Conservation (phyloP, 2,113 vertebrate species). For the Austrofundulus limnaeus region DNA sequence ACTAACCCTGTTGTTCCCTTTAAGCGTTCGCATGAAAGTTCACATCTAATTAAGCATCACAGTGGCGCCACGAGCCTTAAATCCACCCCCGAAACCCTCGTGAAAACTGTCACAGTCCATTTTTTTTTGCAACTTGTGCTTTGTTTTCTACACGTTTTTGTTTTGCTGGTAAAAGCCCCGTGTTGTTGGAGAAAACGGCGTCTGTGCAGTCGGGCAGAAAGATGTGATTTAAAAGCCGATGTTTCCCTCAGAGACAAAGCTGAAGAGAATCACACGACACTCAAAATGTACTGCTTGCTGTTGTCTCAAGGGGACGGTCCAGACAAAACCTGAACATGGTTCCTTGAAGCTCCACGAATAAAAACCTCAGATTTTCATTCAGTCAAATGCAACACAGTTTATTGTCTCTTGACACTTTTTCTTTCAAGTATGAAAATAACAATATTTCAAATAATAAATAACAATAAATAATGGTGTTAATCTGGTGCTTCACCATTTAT, state of each 20-base stretch:
- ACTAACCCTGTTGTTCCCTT: conserved; percentile 24
- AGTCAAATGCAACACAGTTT: conserved; percentile 58
- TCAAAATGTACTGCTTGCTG: conserved; percentile 37
- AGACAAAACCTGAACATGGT: conserved; percentile 36
- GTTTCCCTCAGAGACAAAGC: conserved; percentile 47
- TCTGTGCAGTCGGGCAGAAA: conserved; percentile 55
- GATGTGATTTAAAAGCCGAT: conserved; percentile 50
- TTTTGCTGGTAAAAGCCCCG: conserved; percentile 3
- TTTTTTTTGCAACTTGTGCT: neutral
- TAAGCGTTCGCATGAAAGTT: conserved; percentile 15
- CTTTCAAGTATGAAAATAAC: conserved; percentile 68
- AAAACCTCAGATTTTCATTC: conserved; percentile 37
- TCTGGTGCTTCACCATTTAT: conserved; percentile 13
- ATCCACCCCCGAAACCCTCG: neutral
- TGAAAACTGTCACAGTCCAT: conserved; percentile 8
- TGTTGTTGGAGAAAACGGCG: conserved; percentile 17
- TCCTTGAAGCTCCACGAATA: conserved; percentile 40
- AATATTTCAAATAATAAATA: conserved; percentile 70
- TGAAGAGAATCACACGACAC: conserved; percentile 59
- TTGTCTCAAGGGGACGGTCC: conserved; percentile 30
- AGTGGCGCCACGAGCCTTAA: neutral
- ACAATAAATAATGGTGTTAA: conserved; percentile 60
- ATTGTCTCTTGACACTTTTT: conserved; percentile 57
- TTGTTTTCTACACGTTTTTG: too few species aligned
- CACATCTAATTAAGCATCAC: conserved; percentile 19